phyloP scores from a whole-genome alignment of 2,888 invertebrate genomes.

The Xestia rhomboidea region DNA sequence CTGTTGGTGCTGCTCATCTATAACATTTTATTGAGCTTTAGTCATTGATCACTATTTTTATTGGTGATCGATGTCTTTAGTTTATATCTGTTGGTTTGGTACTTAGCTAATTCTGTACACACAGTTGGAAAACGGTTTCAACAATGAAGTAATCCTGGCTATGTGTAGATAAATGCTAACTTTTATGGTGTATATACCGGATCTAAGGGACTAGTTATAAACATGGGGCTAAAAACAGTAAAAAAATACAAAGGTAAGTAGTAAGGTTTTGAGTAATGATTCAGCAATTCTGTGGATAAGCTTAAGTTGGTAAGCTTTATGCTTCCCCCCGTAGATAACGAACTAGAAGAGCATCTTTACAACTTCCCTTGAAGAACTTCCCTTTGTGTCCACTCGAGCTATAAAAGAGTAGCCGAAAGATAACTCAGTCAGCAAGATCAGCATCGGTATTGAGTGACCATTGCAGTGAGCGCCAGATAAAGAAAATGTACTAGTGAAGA shows the following conservation, averaged over 20 bases:
- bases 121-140: not conserved
- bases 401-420: not conserved
- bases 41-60: too few relatives aligned
- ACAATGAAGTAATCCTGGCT: not conserved
- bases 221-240: not conserved
- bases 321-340: not conserved
- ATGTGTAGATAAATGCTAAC: not conserved
- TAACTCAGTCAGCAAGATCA: not conserved
- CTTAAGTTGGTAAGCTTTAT: not conserved
- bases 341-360: not conserved
- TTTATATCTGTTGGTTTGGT: too few relatives aligned
- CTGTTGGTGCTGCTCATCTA: too few relatives aligned
- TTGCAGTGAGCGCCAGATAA: too few relatives aligned
- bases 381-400: not conserved
- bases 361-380: not conserved
- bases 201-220: not conserved
- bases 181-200: not conserved
- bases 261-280: too few relatives aligned
- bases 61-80: too few relatives aligned
- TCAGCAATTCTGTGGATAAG: too few relatives aligned
- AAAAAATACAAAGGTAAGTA: not conserved
- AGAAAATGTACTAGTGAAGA: not conserved
- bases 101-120: too few relatives aligned
- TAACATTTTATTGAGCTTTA: too few relatives aligned
- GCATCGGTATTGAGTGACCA: not conserved